Conservation (phyloP, 1,140 invertebrate species). For the Pollicipes pollicipes region DNA sequence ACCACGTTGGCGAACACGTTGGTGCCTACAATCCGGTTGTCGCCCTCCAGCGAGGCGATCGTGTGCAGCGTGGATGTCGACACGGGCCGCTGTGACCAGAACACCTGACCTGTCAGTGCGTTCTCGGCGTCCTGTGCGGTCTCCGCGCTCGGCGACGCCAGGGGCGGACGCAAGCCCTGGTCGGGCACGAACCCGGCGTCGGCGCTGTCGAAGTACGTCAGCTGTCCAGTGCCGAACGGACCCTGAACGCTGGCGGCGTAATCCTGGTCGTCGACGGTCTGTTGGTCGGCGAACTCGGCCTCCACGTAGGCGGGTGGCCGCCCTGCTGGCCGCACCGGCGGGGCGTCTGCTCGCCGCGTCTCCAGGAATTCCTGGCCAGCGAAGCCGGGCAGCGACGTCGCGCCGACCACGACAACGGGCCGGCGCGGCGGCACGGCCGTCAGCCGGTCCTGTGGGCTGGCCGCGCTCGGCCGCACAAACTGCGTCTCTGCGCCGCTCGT, state of each 20-base stretch:
- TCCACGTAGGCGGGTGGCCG: background rate
- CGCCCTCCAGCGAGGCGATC: conserved; percentile 23
- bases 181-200: background rate
- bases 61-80: conserved; percentile 17
- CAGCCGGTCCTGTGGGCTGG: too few species aligned
- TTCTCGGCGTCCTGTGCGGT: too few species aligned
- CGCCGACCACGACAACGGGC: background rate
- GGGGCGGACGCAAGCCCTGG: too few species aligned
- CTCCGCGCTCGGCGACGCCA: too few species aligned
- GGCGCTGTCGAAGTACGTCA: background rate
- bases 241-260: background rate
- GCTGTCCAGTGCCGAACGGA: background rate
- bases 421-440: too few species aligned
- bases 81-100: background rate
- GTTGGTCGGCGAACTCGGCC: background rate
- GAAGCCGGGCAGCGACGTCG: background rate
- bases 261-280: background rate
- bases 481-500: background rate
- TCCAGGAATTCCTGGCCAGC: background rate
- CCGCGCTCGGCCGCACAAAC: background rate
- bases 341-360: background rate
- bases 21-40: conserved; percentile 17
- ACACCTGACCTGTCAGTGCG: background rate
- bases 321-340: too few species aligned
- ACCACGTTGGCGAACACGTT: conserved; percentile 3